Evolutionary conservation across 2,888 invertebrate genomes (phyloP).

Genomic region (Branchellion lobata): DNA sequence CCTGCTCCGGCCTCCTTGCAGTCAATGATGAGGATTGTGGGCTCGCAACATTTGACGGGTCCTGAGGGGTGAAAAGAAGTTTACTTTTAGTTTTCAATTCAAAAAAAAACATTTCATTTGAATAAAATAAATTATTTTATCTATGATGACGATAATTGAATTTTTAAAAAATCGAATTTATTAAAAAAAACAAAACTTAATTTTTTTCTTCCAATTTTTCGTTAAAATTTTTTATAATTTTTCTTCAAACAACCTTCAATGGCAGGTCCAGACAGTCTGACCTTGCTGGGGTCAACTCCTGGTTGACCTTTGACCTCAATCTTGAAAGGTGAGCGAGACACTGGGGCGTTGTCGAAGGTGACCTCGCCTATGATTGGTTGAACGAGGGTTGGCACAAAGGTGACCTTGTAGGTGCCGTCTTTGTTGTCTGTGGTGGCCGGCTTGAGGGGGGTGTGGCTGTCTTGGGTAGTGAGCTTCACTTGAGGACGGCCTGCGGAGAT

Average conservation of each 20-base stretch:
- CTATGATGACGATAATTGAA: too few species aligned
- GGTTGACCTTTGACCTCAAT: slow-evolving; percentile 58
- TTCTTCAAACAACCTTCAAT: slow-evolving; percentile 70
- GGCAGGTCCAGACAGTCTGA: slow-evolving; percentile 79
- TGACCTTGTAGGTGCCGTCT: slow-evolving; percentile 2
- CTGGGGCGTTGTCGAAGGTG: background rate
- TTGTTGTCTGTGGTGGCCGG: background rate
- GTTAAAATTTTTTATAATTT: too few species aligned
- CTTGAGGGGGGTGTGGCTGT: slow-evolving; percentile 64
- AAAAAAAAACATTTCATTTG: too few species aligned
- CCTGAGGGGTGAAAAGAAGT: background rate
- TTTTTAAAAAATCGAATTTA: too few species aligned
- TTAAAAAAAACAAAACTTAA: too few species aligned
- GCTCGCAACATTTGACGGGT: slow-evolving; percentile 73
- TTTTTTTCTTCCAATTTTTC: too few species aligned
- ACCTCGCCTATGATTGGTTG: slow-evolving; percentile 14
- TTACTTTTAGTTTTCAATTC: too few species aligned
- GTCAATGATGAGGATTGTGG: slow-evolving; percentile 82
- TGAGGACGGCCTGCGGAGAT: slow-evolving; percentile 78
- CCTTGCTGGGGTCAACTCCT: slow-evolving; percentile 59
- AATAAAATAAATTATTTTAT: too few species aligned
- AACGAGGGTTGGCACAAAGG: slow-evolving; percentile 8
- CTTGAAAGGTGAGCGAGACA: slow-evolving; percentile 3
- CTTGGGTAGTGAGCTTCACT: slow-evolving; percentile 70
- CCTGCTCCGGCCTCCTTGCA: slow-evolving; percentile 80